Percentiles rank a stretch among this genome's conserved stretches.
These are phyloP conservation scores for Meloe dianella DNA, from an alignment of 2,888 invertebrate genomes.

Conservation along the genomic window DNA sequence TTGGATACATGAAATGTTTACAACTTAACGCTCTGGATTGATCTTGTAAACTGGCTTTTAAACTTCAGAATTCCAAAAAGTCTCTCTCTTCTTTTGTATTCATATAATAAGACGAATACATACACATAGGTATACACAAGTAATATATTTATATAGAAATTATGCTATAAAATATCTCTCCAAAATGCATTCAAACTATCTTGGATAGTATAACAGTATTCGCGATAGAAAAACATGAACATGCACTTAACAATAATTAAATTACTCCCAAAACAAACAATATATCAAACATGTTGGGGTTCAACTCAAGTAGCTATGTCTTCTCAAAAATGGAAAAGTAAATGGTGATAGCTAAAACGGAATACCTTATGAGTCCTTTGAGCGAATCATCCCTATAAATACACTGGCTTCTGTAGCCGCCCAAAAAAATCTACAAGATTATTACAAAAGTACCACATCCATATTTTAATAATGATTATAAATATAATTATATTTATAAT, in stretches of 20 bases:
- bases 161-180: not conserved
- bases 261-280: conserved; percentile 21
- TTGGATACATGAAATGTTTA: conserved; percentile 52
- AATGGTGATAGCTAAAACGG: conserved; percentile 32
- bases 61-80: conserved; percentile 37
- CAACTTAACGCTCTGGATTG: conserved; percentile 46
- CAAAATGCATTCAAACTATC: not conserved
- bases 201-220: not conserved
- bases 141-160: conserved; percentile 1
- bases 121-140: too few species aligned
- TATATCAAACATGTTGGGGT: conserved; percentile 24
- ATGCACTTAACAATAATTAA: conserved; percentile 26
- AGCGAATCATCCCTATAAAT: conserved; percentile 28
- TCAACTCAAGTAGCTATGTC: conserved; percentile 27
- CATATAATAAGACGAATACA: not conserved
- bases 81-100: not conserved
- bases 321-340: conserved; percentile 28
- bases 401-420: not conserved
- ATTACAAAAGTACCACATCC: not conserved
- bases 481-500: not conserved
- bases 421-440: not conserved
- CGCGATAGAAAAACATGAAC: not conserved
- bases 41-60: conserved; percentile 47
- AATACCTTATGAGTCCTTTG: conserved; percentile 33
- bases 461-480: not conserved